These are phyloP conservation scores for Ormyrus rosae DNA, from an alignment of 2,888 invertebrate species.

Conservation along the genomic window DNA sequence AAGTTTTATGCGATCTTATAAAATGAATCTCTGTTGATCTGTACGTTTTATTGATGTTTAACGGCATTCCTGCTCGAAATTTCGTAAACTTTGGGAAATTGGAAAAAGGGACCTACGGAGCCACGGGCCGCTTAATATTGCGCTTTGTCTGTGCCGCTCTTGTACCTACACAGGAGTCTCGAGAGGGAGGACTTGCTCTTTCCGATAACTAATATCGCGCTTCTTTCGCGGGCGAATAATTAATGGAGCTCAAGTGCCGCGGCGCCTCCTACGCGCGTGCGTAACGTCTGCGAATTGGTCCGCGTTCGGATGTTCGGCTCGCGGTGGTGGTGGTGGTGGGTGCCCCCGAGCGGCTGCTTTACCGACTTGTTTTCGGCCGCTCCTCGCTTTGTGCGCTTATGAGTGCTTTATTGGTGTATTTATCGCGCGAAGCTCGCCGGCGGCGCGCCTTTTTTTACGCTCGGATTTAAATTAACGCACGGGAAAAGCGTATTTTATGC, in stretches of 20 bases:
- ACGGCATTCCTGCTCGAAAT: no score
- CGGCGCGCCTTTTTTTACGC: no score
- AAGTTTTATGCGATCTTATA: no score
- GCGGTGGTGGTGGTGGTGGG: no score
- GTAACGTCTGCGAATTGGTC: not conserved
- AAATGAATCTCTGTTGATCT: no score
- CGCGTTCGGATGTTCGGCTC: not conserved
- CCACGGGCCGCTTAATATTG: constrained; percentile 9
- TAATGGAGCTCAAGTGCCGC: not conserved
- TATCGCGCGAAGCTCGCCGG: no score
- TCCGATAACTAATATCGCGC: not conserved
- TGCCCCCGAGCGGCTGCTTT: not conserved
- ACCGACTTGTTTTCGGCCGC: not conserved
- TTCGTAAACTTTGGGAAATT: not conserved
- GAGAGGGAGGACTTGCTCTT: no score
- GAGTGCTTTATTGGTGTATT: no score
- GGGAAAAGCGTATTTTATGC: no score
- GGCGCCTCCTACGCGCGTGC: not conserved
- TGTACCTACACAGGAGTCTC: not conserved
- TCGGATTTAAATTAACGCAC: no score
- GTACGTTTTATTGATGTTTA: no score
- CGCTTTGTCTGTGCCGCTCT: constrained; percentile 9
- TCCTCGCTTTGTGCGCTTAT: no score
- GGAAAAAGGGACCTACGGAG: constrained; percentile 19
- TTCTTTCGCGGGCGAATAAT: not conserved